These are phyloP conservation scores for Archivesica marissinica DNA, from an alignment of 1,140 invertebrate genomes.

Conservation along the genomic window DNA sequence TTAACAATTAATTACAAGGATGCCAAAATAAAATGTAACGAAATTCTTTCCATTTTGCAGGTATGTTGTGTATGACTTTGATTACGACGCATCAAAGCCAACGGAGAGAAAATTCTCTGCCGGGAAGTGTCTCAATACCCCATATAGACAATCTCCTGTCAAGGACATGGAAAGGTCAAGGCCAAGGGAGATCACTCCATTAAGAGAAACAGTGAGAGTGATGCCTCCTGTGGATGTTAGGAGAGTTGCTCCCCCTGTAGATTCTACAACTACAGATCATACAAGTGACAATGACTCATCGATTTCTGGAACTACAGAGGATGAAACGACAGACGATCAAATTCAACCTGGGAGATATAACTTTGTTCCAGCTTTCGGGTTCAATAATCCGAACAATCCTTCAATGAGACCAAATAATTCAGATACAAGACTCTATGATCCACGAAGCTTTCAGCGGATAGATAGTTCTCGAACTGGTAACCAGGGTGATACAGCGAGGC, in stretches of 20 bases:
- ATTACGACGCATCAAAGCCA: slow-evolving; percentile 36
- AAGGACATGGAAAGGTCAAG: slow-evolving; percentile 37
- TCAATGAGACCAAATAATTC: slow-evolving; percentile 2
- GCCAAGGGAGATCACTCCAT: slow-evolving; percentile 59
- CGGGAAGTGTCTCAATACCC: slow-evolving; percentile 26
- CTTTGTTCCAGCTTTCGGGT: slow-evolving; percentile 16
- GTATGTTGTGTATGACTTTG: slow-evolving; percentile 62
- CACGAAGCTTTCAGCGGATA: slow-evolving; percentile 41
- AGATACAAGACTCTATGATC: slow-evolving; percentile 36
- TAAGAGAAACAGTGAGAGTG: slow-evolving; percentile 51
- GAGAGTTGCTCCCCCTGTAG: slow-evolving; percentile 22
- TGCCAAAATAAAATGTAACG: too few species aligned
- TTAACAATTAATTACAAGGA: too few species aligned
- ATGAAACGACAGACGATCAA: slow-evolving; percentile 53
- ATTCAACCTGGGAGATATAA: neutral
- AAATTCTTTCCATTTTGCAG: slow-evolving; percentile 39
- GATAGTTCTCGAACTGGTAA: neutral
- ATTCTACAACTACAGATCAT: slow-evolving; percentile 52
- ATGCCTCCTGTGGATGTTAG: slow-evolving; percentile 1
- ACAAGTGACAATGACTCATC: slow-evolving; percentile 63
- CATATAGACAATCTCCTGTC: slow-evolving; percentile 27
- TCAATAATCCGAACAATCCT: neutral
- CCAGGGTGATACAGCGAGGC: neutral
- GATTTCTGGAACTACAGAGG: slow-evolving; percentile 42
- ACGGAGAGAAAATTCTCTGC: slow-evolving; percentile 54